Evolutionary conservation across 1,140 invertebrate genomes (phyloP).

Genomic region (Drosophila eugracilis): DNA sequence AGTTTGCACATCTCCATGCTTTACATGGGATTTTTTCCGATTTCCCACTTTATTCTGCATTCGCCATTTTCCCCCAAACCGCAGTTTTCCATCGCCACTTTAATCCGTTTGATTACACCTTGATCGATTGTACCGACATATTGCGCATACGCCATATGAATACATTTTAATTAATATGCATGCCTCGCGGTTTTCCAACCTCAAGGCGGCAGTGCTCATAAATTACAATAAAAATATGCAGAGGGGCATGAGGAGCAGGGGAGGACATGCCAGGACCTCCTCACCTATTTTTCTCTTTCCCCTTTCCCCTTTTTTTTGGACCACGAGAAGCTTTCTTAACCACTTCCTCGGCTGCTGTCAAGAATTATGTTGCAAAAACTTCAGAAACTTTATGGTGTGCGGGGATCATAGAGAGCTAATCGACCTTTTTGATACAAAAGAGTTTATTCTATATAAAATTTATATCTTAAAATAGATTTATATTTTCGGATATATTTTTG

Average conservation of each 20-base stretch:
- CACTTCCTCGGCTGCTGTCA: conserved; percentile 3
- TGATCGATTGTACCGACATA: not conserved
- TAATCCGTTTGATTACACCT: not conserved
- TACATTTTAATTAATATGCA: conserved; percentile 10
- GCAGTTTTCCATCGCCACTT: not conserved
- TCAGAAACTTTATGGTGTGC: not conserved
- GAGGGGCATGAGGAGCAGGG: too few relatives aligned
- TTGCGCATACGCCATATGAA: not conserved
- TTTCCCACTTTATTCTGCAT: not conserved
- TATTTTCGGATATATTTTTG: too few relatives aligned
- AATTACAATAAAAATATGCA: not conserved
- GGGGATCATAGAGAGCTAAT: not conserved
- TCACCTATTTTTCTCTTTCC: not conserved
- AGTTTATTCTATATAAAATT: too few relatives aligned
- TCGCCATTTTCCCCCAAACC: not conserved
- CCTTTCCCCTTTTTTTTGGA: not conserved
- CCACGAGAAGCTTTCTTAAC: not conserved
- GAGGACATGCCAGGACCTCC: not conserved
- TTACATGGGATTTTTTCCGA: not conserved
- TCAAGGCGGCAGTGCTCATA: not conserved
- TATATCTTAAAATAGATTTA: not conserved
- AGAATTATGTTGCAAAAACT: conserved; percentile 1
- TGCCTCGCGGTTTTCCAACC: not conserved
- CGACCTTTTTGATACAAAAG: not conserved
- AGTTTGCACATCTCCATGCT: not conserved